Evolutionary conservation across 2,888 invertebrate genomes (phyloP), one percentile per base, ranked within the genome.

Genomic region (Pseudanteris insignis): DNA sequence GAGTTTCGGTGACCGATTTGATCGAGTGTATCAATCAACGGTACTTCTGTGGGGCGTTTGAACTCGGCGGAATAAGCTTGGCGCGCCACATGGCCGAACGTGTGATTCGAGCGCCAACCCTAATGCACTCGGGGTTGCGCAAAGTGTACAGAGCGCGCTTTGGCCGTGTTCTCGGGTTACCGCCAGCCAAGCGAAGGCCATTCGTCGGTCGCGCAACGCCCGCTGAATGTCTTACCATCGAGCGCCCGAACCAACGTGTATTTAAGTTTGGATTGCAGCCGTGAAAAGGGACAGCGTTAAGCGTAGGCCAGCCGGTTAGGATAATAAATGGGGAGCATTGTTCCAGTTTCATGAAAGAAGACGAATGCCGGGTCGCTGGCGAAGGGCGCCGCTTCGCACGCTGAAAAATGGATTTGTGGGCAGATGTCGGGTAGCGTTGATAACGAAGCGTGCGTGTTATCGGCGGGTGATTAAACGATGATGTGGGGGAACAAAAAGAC

Each of bases 291-390:
- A 44, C 24, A 28, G 28, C 36, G 13, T 14, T 18, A 8, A 36
- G 21, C 37, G 28, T 32, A 33, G 40, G 40, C 32, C 26, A 30
- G 29, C 15, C 34, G 26, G 14, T 12, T 34, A 37, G 28, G n/a
- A n/a, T n/a, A 15, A 58, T 44, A 38, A 58, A 58, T 50, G 58
- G 57, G 33, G 6, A 40, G 33, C 34, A 58, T 58, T 58, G 58
- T 58, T 50, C 58, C 50, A 50, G 26, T 32, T 50, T 46, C 34
- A 34, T 58, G 51, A 58, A 58, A 58, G 58, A 51, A 40, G 14
- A 40, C 46, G 40, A 34, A 29, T 51, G 10, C 48, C 24, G 34
- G 48, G 40, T 43, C 41, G 36, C n/a, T 48, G 48, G 29, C 28
- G 25, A 50, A 58, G 28, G 58, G 50, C 50, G 44, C 44, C 9